These are phyloP conservation scores for Scaeva pyrastri DNA, from an alignment of 2,888 invertebrate species.

Conservation along the genomic window DNA sequence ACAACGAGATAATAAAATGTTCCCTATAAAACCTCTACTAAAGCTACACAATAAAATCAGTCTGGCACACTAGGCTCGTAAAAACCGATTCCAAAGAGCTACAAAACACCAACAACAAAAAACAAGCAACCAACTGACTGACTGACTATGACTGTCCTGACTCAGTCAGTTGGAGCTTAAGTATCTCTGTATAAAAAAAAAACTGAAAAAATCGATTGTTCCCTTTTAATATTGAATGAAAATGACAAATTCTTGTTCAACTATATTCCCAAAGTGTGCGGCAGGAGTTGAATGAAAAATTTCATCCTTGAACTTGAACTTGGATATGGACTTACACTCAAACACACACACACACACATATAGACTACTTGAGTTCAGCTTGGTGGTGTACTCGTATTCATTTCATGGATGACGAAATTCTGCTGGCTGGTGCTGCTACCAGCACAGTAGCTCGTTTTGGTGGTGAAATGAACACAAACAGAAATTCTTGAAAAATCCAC, in stretches of 20 bases:
- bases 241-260: conserved; percentile 47
- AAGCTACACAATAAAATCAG: conserved; percentile 58
- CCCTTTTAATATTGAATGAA: conserved; percentile 50
- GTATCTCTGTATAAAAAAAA: background rate
- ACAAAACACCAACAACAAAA: background rate
- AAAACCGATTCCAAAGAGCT: conserved; percentile 22
- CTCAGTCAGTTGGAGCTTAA: conserved; percentile 8
- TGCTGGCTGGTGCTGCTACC: background rate
- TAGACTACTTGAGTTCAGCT: background rate
- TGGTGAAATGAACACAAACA: conserved; percentile 3
- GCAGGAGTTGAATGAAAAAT: conserved; percentile 48
- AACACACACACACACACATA: background rate
- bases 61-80: conserved; percentile 64
- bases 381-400: too few relatives aligned
- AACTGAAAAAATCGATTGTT: conserved; percentile 66
- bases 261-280: background rate
- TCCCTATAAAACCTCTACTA: conserved; percentile 45
- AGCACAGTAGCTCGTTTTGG: background rate
- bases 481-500: conserved; percentile 40
- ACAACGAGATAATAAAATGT: conserved; percentile 13
- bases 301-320: conserved; percentile 71
- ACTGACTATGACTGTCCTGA: conserved; percentile 22
- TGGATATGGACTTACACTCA: conserved; percentile 23
- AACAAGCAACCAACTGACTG: background rate
- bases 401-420: conserved; percentile 19